Evolutionary conservation across 2,797 vertebrate genomes (phyloP).

Genomic region (Atherinosoma microstoma): DNA sequence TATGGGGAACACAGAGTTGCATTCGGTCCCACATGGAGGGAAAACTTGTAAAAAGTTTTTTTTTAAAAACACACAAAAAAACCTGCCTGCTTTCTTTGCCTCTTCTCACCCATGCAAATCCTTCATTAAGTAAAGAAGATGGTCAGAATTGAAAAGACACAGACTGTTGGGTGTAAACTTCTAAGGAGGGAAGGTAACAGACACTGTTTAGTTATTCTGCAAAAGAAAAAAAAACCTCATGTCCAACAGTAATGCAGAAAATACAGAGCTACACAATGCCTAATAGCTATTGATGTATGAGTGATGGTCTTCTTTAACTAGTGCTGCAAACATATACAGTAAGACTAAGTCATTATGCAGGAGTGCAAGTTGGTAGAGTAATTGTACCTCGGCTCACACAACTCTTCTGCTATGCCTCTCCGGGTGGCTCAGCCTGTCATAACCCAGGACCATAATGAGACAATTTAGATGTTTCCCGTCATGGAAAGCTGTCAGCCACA

Average conservation of each 20-base stretch:
- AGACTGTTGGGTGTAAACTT: neutral
- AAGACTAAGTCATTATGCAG: slow-evolving; percentile 25
- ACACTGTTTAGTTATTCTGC: slow-evolving; percentile 1
- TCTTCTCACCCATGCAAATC: neutral
- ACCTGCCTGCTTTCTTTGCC: neutral
- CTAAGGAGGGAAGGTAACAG: neutral
- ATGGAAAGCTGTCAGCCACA: slow-evolving; percentile 73
- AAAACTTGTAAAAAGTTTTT: neutral
- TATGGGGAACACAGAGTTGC: neutral
- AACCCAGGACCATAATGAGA: slow-evolving; percentile 81
- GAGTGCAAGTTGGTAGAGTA: slow-evolving; percentile 65
- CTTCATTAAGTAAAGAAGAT: neutral
- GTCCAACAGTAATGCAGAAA: slow-evolving; percentile 45
- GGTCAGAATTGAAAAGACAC: neutral
- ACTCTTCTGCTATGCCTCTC: slow-evolving; percentile 65
- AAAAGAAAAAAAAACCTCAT: slow-evolving; percentile 11
- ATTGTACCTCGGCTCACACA: slow-evolving; percentile 74
- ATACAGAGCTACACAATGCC: slow-evolving; percentile 25
- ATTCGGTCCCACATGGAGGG: neutral
- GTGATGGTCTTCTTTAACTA: slow-evolving; percentile 48
- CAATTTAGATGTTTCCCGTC: slow-evolving; percentile 83
- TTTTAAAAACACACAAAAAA: too few relatives aligned
- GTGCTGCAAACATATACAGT: slow-evolving; percentile 35
- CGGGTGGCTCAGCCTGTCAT: slow-evolving; percentile 73
- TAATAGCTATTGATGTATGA: slow-evolving; percentile 50